These are phyloP conservation scores for Calephelis virginiensis DNA, from an alignment of 1,140 invertebrate species.

Conservation along the genomic window DNA sequence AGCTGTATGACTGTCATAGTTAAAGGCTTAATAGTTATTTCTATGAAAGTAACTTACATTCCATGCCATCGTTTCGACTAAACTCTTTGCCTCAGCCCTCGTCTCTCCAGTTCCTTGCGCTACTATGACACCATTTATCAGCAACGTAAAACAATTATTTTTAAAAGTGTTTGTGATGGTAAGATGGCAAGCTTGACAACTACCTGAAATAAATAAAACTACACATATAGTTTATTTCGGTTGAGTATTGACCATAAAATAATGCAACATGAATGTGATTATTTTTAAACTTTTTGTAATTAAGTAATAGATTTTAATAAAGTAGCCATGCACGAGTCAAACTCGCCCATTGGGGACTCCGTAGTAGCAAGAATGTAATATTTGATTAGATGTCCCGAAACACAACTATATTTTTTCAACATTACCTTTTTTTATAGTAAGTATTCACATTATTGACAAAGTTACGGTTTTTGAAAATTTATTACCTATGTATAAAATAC, in stretches of 20 bases:
- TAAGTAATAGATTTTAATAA: constrained; percentile 8
- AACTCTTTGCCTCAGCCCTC: constrained; percentile 44
- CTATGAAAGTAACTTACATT: constrained; percentile 43
- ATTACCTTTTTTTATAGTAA: no score
- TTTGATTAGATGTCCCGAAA: not conserved
- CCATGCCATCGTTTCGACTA: constrained; percentile 47
- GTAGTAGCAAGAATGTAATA: not conserved
- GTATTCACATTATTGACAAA: no score
- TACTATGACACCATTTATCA: constrained; percentile 41
- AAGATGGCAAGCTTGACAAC: constrained; percentile 45
- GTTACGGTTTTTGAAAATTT: no score
- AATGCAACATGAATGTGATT: not conserved
- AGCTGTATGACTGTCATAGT: not conserved
- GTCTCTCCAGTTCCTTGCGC: constrained; percentile 34
- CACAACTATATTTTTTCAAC: no score
- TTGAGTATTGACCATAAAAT: not conserved
- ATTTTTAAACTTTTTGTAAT: constrained; percentile 7
- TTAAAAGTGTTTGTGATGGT: constrained; percentile 36
- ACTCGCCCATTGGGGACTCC: not conserved
- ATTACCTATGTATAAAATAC: no score
- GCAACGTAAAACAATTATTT: constrained; percentile 36
- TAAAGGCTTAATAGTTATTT: not conserved
- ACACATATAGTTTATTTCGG: no score
- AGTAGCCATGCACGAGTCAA: not conserved
- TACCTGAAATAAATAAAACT: constrained; percentile 47